Evolutionary conservation across 2,797 vertebrate genomes (phyloP), one percentile per base, ranked within the genome.

Genomic region (Nyctibius grandis): DNA sequence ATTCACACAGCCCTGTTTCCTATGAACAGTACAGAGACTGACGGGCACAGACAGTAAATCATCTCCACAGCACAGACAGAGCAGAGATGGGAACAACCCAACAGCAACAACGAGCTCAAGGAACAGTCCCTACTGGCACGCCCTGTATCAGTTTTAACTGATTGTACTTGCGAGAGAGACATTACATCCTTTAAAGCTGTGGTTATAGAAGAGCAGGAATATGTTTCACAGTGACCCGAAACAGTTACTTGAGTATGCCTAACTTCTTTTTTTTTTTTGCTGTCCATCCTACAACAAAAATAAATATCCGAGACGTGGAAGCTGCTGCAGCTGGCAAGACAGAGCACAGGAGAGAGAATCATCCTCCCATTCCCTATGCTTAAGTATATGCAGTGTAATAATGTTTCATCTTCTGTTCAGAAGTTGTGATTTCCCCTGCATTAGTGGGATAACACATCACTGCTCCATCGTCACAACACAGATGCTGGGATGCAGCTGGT

Each of bases 401-500:
- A 77, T 1, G 16, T 65, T 92, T 75, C 76, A 93, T 69, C 65
- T 75, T 64, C 89, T 88, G 60, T 72, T 95, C 33, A 56, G 89
- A 91, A 95, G 88, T 76, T 85, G 79, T 76, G 65, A 64, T 79
- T 88, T 42, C 47, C 85, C 57, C 36, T 73, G 15, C 18, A 7
- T 76, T 29, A 91, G 74, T 53, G 51, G 67, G 40, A 69, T 85
- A 90, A 94, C 83, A 91, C 45, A 82, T 56, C 60, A 76, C 50
- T 60, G 74, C 77, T 91, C 80, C 26, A 56, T 63, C 23, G 0
- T 56, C 85, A 94, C 83, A 94, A 89, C 80, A 91, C 80, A 96
- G 92, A 92, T 82, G 93, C 77, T 86, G 65, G 56, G 88, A 67
- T 94, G 53, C 91, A 91, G 91, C 80, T 95, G 94, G 73, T 79